Percentiles rank a stretch among this genome's conserved stretches.
Conservation (phyloP, 2,797 vertebrate species). For the Dermochelys coriacea region DNA sequence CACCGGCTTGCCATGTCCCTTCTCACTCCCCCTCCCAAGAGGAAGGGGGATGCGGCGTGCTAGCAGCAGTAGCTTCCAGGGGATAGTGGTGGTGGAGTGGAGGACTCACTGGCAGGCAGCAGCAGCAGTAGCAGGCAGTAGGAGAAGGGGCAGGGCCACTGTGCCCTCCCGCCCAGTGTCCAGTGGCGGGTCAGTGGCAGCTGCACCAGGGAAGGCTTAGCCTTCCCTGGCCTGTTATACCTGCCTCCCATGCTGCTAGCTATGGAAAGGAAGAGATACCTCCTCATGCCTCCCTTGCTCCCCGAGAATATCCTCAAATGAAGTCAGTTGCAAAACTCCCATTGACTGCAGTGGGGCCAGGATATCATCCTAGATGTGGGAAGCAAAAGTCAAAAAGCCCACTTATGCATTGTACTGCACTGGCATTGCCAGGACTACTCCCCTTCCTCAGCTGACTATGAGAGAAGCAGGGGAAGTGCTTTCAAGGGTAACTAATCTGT, state of each 20-base stretch:
- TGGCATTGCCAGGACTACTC: constrained; percentile 1
- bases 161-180: no score
- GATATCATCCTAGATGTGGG: background rate
- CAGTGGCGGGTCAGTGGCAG: no score
- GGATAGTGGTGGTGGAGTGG: no score
- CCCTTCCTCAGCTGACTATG: background rate
- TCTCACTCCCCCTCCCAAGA: no score
- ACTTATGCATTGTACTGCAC: background rate
- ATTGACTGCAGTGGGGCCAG: background rate
- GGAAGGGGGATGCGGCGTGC: no score
- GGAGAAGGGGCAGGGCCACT: no score
- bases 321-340: background rate
- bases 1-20: no score
- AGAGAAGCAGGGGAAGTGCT: background rate
- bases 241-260: background rate
- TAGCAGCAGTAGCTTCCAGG: no score
- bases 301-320: background rate
- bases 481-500: constrained; percentile 55
- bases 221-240: no score
- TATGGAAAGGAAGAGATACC: background rate
- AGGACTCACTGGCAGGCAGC: no score
- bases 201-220: no score
- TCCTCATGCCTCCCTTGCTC: background rate
- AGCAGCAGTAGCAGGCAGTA: no score
- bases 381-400: background rate